These are phyloP conservation scores for Alviniconcha strummeri DNA, from an alignment of 2,888 invertebrate genomes.

Conservation along the genomic window DNA sequence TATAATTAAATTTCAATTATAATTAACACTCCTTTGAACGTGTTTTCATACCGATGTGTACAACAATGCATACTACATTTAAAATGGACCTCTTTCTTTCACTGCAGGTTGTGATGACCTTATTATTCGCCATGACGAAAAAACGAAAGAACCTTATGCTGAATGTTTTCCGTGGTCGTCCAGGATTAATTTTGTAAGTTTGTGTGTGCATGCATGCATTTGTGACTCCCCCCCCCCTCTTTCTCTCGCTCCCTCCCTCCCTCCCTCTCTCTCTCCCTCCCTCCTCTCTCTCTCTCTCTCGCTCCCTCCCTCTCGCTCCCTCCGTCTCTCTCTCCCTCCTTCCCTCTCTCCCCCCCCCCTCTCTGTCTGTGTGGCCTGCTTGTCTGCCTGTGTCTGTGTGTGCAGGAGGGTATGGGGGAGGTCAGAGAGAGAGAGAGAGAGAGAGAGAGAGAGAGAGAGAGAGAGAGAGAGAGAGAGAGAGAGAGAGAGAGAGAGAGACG, in stretches of 20 bases:
- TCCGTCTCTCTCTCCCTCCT: too few relatives aligned
- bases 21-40: too few relatives aligned
- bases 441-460: neutral
- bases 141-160: conserved; percentile 27
- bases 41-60: too few relatives aligned
- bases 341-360: neutral
- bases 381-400: too few relatives aligned
- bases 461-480: neutral
- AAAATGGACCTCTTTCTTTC: too few relatives aligned
- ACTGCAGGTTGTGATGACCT: neutral
- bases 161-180: conserved; percentile 30
- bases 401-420: too few relatives aligned
- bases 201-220: neutral
- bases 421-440: neutral
- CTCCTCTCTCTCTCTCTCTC: neutral
- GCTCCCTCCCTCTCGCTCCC: neutral
- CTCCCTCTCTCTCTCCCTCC: too few relatives aligned
- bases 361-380: too few relatives aligned
- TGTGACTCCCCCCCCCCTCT: neutral
- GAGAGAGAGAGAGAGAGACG: neutral
- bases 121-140: conserved; percentile 33
- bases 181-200: conserved; percentile 39
- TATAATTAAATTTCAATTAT: too few relatives aligned
- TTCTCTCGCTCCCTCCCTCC: too few relatives aligned
- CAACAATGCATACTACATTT: too few relatives aligned